Percentiles rank a stretch among this genome's conserved stretches.
Conservation (phyloP, 2,888 invertebrate genomes). For the Macrostomum cliftonense region DNA sequence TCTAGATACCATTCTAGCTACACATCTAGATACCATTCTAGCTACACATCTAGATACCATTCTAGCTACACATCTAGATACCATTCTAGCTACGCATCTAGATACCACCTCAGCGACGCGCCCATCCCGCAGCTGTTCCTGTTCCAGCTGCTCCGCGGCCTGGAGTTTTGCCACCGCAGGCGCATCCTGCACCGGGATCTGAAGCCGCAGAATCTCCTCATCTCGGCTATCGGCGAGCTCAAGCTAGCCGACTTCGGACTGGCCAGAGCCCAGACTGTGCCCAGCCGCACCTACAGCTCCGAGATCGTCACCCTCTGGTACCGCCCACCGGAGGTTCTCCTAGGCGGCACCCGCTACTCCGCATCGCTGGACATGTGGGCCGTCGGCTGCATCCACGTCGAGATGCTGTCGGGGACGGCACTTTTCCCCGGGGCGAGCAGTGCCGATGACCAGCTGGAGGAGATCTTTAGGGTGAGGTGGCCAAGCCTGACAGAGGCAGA, state of each 20-base stretch:
- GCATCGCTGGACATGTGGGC: constrained; percentile 57
- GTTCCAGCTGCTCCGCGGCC: constrained; percentile 83
- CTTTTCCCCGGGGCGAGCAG: constrained; percentile 92
- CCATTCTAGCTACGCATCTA: too few relatives aligned
- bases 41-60: too few relatives aligned
- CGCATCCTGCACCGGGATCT: constrained; percentile 86
- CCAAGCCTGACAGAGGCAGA: too few relatives aligned
- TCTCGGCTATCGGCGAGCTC: constrained; percentile 84
- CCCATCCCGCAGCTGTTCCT: constrained; percentile 55
- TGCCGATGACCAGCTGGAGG: constrained; percentile 86
- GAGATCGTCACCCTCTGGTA: constrained; percentile 93
- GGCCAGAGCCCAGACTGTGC: constrained; percentile 91
- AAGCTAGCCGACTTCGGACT: constrained; percentile 87
- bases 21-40: too few relatives aligned
- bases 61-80: too few relatives aligned
- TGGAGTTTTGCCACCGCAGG: constrained; percentile 85
- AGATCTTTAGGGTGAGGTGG: constrained; percentile 69
- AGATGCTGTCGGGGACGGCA: constrained; percentile 90
- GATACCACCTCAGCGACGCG: too few relatives aligned
- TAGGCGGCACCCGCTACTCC: constrained; percentile 67
- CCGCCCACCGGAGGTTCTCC: constrained; percentile 86
- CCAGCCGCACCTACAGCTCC: constrained; percentile 90
- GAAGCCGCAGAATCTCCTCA: constrained; percentile 91
- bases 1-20: too few relatives aligned
- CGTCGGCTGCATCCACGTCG: constrained; percentile 95